Conservation (phyloP, 2,113 vertebrate genomes). For the Theristicus caerulescens region DNA sequence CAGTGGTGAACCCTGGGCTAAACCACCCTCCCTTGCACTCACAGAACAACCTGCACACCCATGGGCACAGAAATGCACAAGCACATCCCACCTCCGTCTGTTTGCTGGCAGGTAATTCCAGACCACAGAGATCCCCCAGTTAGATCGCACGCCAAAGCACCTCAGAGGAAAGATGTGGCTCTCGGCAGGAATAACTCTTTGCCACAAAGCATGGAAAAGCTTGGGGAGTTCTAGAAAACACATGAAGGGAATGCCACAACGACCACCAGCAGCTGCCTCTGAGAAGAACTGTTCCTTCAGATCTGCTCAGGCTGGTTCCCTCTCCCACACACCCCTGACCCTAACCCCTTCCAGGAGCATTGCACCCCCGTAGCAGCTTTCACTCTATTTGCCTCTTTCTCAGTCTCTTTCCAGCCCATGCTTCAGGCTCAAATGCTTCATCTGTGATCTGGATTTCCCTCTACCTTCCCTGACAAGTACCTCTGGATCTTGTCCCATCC, state of each 20-base stretch:
- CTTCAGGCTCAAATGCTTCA: background rate
- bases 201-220: background rate
- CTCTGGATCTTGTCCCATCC: background rate
- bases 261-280: background rate
- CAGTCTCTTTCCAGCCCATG: background rate
- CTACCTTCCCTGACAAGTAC: background rate
- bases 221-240: background rate
- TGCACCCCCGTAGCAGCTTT: background rate
- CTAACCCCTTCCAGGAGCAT: background rate
- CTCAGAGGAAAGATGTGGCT: background rate
- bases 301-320: background rate
- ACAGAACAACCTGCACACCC: background rate
- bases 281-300: background rate
- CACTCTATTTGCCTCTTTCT: background rate
- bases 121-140: background rate
- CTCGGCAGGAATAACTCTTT: background rate
- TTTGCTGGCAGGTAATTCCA: background rate
- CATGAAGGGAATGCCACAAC: accelerated
- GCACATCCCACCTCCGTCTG: background rate
- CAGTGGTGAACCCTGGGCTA: background rate
- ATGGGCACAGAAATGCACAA: background rate
- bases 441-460: background rate
- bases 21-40: background rate
- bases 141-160: background rate
- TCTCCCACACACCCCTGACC: background rate